Base-by-base conservation (phyloP, 2,113 vertebrate genomes). In the Dipodomys merriami region DNA sequence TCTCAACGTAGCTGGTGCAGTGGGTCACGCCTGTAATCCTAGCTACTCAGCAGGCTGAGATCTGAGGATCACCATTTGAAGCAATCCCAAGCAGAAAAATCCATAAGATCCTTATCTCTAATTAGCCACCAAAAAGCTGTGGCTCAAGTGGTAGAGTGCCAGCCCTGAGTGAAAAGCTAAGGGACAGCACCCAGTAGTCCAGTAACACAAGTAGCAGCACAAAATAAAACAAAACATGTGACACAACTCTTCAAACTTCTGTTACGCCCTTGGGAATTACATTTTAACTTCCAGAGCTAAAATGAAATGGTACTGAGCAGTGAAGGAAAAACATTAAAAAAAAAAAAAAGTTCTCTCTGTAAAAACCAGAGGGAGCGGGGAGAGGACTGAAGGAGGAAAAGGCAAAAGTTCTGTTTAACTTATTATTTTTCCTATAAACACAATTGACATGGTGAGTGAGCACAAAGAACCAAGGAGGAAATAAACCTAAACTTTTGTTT, bases 241-340 rank as follows among this genome's bases (percentile, higher is more conserved):
- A 16, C 53, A 64, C 79, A 91, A 93, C 57, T 90, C 87, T 72
- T 33, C 71, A 33, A 86, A 60, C 57, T 86, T 29, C 29, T 64
- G 7, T 64, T 25, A 62, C 20, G n/a, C 7, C 46, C 76, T 90
- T 81, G 12, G 2, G 46, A 82, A 73, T 73, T 29, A 60, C 46
- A 91, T 78, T 85, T 23, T 83, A 65, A 77, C 33, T 88, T 91
- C 57, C 60, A 57, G 71, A 91, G 57, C 71, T 39, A 86, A 95
- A 87, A 83, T 27, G 46, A 87, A 82, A 92, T 3, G 44, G 10
- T n/a, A 57, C 27, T 46, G 11, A 89, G 30, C 46, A 86, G 62
- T 44, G 60, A 92, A 73, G 13, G 79, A 65, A 91, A 91, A 94
- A 20, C 46, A 77, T 29, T 57, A 18, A 57, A 57, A 53, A 53